Evolutionary conservation across 1,140 invertebrate genomes (phyloP), one percentile per base, ranked within the genome.

Genomic region (Pseudomyrmex sp.): DNA sequence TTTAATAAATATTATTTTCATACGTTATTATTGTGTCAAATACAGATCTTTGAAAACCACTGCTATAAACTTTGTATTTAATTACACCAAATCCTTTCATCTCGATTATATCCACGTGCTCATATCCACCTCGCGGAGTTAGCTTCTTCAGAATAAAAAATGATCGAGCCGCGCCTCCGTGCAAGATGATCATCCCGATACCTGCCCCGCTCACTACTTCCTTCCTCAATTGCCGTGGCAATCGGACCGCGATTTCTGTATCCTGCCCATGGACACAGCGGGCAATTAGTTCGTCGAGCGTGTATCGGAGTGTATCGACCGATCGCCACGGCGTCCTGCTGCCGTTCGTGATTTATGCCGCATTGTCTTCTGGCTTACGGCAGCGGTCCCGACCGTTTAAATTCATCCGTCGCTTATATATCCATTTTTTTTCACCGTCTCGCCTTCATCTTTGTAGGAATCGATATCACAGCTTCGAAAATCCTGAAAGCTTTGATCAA

Each of bases 321-420:
- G 86, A 89, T 90, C 86, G 84, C 79, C 83, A 85, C 75, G 80
- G 82, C 86, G 86, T 90, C 89, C 89, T 88, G 88, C 87, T 77
- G 86, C 85, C 90, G 89, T 93, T 92, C 89, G 88, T 93, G 92
- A 93, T 92, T 93, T 93, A 92, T 91, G 72, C 76, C 46, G 86
- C 88, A 92, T 92, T 93, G 91, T 93, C 88, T 89, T 86, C 87
- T 88, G 74, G 83, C 87, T 68, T 87, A 82, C 84, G 84, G 86
- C 87, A 88, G 83, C 83, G 83, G 65, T 87, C 70, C 66, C 79
- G 86, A 88, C 59, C 87, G 87, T 83, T 88, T 70, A 75, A 88
- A 89, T 89, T 69, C 74, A 85, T 89, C 87, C 84, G 74, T 89
- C 83, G 77, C 70, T 88, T 85, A 82, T 88, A 82, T 84, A 86